Evolutionary conservation across 1,140 invertebrate species (phyloP).

Genomic region (Drosophila persimilis): DNA sequence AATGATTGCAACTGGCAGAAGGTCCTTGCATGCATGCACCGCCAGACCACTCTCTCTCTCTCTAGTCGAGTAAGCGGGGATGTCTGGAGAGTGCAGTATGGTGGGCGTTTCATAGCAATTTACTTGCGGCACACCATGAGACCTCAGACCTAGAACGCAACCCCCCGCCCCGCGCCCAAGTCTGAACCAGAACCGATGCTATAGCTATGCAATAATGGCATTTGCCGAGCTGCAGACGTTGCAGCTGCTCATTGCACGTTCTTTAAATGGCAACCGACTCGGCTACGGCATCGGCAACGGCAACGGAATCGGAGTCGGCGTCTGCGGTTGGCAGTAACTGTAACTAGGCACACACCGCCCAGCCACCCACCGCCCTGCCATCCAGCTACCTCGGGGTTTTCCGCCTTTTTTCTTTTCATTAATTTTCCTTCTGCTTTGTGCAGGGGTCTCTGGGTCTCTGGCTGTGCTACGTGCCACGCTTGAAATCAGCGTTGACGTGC

Average conservation of each 20-base stretch:
- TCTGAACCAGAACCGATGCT: constrained; percentile 9
- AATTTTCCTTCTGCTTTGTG: constrained; percentile 44
- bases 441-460: background rate
- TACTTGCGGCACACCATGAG: constrained; percentile 68
- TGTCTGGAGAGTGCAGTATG: constrained; percentile 24
- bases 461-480: constrained; percentile 46
- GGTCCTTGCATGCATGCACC: constrained; percentile 51
- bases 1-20: constrained; percentile 78
- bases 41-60: constrained; percentile 14
- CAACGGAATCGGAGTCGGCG: constrained; percentile 13
- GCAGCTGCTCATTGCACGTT: constrained; percentile 66
- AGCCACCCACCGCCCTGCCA: background rate
- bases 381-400: constrained; percentile 4
- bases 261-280: constrained; percentile 33
- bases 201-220: constrained; percentile 65
- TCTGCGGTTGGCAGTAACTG: constrained; percentile 50
- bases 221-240: constrained; percentile 54
- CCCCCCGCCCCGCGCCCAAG: constrained; percentile 2
- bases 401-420: constrained; percentile 31
- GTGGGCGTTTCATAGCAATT: constrained; percentile 74
- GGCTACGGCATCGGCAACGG: constrained; percentile 12
- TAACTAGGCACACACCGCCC: constrained; percentile 43
- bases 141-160: constrained; percentile 4
- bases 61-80: constrained; percentile 9
- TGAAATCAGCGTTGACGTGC: constrained; percentile 49